Conservation (phyloP, 2,888 invertebrate genomes). For the Baronia brevicornis region DNA sequence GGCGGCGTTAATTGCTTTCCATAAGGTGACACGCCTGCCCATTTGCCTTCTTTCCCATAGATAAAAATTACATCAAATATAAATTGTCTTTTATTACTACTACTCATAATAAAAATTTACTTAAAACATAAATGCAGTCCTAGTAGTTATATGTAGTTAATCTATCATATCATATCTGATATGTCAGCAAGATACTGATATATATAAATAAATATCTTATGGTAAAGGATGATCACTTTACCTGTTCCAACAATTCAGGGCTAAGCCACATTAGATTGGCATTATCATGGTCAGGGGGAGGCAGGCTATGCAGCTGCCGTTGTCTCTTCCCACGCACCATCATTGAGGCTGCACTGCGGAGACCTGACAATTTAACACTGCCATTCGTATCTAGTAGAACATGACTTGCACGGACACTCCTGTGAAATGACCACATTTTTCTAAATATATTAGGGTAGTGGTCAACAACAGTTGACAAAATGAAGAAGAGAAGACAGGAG, state of each 20-base stretch:
- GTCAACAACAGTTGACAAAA: neutral
- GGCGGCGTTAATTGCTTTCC: too few relatives aligned
- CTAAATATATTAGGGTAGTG: neutral
- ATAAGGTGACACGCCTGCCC: too few relatives aligned
- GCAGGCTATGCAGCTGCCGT: slow-evolving; percentile 83
- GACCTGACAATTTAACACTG: slow-evolving; percentile 83
- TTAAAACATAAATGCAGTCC: too few relatives aligned
- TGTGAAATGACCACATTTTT: slow-evolving; percentile 31
- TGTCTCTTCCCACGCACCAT: slow-evolving; percentile 82
- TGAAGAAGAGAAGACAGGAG: too few relatives aligned
- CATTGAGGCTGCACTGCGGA: slow-evolving; percentile 85
- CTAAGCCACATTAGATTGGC: slow-evolving; percentile 90
- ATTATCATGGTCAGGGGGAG: slow-evolving; percentile 80
- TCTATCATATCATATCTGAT: too few relatives aligned
- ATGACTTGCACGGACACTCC: slow-evolving; percentile 89
- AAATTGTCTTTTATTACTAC: too few relatives aligned
- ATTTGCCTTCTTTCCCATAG: too few relatives aligned
- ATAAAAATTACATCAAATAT: too few relatives aligned
- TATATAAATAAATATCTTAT: slow-evolving; percentile 10
- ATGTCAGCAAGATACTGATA: too few relatives aligned
- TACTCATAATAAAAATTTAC: too few relatives aligned
- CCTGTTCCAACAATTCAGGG: slow-evolving; percentile 92
- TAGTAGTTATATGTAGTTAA: too few relatives aligned
- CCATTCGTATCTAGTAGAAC: slow-evolving; percentile 85
- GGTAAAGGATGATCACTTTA: slow-evolving; percentile 25